Evolutionary conservation across 2,113 vertebrate genomes (phyloP).

Genomic region (Synodontis membranacea): DNA sequence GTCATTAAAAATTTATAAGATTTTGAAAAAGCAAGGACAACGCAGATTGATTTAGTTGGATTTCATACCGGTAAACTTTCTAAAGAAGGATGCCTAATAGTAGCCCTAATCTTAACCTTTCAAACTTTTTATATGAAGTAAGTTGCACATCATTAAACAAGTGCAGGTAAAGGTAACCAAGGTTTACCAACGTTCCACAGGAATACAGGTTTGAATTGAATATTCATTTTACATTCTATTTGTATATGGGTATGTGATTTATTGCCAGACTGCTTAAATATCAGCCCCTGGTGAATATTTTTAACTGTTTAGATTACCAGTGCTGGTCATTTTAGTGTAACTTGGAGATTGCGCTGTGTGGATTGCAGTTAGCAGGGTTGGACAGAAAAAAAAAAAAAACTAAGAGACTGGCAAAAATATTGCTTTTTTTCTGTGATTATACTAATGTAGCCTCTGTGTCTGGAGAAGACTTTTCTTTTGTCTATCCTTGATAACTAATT

Average conservation of each 20-base stretch:
- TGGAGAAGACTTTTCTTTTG: neutral
- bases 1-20: neutral
- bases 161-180: neutral
- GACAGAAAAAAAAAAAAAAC: neutral
- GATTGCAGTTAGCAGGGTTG: neutral
- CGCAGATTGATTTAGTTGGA: too few species aligned
- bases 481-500: neutral
- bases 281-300: neutral
- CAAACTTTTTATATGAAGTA: neutral
- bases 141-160: neutral
- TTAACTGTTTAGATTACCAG: neutral
- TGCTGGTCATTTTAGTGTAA: neutral
- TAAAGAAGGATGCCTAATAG: neutral
- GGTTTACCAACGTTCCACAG: neutral
- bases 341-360: neutral
- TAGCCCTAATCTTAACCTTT: neutral
- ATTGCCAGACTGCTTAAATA: neutral
- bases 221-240: neutral
- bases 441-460: neutral
- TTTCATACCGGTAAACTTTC: neutral
- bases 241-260: neutral
- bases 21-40: neutral
- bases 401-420: neutral
- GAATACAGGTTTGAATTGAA: neutral
- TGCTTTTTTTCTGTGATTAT: neutral